Percentiles rank a stretch among this genome's conserved stretches.
These are phyloP conservation scores for Hydractinia echinata DNA, from an alignment of 30 jellyfish, hydroid and myxozoan species.

Conservation along the genomic window DNA sequence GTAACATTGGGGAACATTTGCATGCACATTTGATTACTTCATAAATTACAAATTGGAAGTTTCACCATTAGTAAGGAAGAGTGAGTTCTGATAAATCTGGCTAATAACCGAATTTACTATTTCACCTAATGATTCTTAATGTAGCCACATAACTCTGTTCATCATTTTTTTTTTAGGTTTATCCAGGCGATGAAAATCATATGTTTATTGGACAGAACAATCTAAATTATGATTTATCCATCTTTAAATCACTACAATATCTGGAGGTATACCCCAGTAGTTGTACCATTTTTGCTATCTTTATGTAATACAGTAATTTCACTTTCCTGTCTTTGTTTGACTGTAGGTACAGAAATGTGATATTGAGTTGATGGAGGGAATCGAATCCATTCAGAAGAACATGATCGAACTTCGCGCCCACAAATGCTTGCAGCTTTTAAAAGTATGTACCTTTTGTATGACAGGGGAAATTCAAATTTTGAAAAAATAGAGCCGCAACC, in stretches of 20 bases:
- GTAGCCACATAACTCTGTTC: not conserved
- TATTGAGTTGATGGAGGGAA: constrained; percentile 53
- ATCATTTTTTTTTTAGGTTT: constrained; percentile 5
- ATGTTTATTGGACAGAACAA: constrained; percentile 52
- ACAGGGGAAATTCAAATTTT: too few relatives aligned
- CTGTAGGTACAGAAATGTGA: constrained; percentile 64
- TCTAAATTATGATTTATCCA: constrained; percentile 59
- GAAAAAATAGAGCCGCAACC: too few relatives aligned
- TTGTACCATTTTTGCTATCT: not conserved
- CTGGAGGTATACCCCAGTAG: constrained; percentile 43
- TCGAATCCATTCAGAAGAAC: constrained; percentile 61
- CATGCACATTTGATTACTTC: too few relatives aligned
- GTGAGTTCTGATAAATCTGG: too few relatives aligned
- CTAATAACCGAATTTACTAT: too few relatives aligned
- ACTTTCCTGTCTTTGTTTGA: not conserved
- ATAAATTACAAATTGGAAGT: too few relatives aligned
- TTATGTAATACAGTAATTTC: not conserved
- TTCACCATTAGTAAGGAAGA: too few relatives aligned
- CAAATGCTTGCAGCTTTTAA: constrained; percentile 38
- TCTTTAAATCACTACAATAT: constrained; percentile 64
- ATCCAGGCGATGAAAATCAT: constrained; percentile 49
- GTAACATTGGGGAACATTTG: too few relatives aligned
- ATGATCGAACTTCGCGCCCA: constrained; percentile 48
- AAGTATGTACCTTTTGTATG: constrained; percentile 32
- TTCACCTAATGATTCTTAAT: too few relatives aligned